Evolutionary conservation across 1,140 invertebrate genomes (phyloP), one percentile per base, ranked within the genome.

Genomic region (Colletes gigas): DNA sequence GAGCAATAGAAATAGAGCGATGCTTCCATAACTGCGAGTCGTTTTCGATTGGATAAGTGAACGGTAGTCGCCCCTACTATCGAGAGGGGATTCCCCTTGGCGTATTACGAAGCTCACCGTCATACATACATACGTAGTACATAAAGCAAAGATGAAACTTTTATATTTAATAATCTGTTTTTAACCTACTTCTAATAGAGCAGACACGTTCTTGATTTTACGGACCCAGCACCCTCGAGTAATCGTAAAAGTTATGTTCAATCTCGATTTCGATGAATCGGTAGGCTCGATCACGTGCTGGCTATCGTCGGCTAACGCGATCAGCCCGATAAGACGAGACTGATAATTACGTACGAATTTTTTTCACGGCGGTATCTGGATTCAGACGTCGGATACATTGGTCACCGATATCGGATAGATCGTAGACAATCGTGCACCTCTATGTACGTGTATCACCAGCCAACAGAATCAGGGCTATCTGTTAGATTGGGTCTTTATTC

Each of bases 311-410:
- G 14, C 4, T 30, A 55, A 10, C 41, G 57, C 15, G 9, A 73
- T 73, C 72, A 44, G 60, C 3, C 65, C 72, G 72, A 74, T 74
- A 74, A 74, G 44, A 41, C 59, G 9, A 0, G 60, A 7, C 72
- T 41, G 72, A 65, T 65, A 63, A 74, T 63, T 74, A 39, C 47
- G 12, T 21, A 60, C 17, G 17, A 52, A 54, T 21, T 12, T 74
- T 74, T 55, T 63, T 65, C 47, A 10, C 59, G 6, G 10, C 57
- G 21, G 50, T 74, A 65, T 65, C 72, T 60, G 4, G 30, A 65
- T 52, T 54, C 72, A 41, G 60, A 60, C 65, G 72, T 63, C 59
- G 44, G 44, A 63, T 73, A 73, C 21, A 12, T 21, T 62, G 47
- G 19, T 19, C 15, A 44, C 1, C 7, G 9, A 7, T 63, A 52